Conservation (phyloP, 2,113 vertebrate species). For the Dolichotis patagonum region DNA sequence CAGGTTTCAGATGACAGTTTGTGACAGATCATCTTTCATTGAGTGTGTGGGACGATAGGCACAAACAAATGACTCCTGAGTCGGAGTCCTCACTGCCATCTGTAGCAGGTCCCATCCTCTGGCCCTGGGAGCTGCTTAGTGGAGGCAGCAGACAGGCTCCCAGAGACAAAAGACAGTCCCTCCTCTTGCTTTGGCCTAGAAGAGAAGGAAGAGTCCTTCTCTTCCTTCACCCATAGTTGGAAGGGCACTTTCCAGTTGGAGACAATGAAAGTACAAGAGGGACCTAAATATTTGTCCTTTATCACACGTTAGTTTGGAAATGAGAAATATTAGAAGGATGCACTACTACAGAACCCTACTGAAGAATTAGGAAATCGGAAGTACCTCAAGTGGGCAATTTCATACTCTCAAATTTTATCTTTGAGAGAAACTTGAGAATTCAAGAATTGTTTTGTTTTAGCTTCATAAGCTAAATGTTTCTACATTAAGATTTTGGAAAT, state of each 20-base stretch:
- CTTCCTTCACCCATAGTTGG: neutral
- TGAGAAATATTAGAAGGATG: neutral
- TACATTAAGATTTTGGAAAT: constrained; percentile 40
- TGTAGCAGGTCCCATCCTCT: neutral
- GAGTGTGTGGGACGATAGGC: neutral
- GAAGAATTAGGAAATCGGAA: neutral
- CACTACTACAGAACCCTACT: neutral
- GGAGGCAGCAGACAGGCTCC: neutral
- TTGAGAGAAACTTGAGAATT: constrained; percentile 5
- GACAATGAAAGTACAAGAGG: neutral
- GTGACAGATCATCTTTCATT: neutral
- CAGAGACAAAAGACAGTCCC: neutral
- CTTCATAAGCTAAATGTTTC: neutral
- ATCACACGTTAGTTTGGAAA: neutral
- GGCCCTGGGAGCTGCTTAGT: neutral
- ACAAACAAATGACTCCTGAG: neutral
- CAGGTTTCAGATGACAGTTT: neutral
- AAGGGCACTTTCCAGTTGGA: neutral
- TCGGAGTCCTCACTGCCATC: neutral
- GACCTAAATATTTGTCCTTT: constrained; percentile 2
- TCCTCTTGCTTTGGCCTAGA: neutral
- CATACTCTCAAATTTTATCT: neutral
- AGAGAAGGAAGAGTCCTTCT: neutral
- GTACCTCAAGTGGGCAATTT: neutral
- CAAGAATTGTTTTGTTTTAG: constrained; percentile 3